Percentiles rank a stretch among this genome's conserved stretches.
Conservation (phyloP, 2,888 invertebrate genomes). For the Acronicta alni region DNA sequence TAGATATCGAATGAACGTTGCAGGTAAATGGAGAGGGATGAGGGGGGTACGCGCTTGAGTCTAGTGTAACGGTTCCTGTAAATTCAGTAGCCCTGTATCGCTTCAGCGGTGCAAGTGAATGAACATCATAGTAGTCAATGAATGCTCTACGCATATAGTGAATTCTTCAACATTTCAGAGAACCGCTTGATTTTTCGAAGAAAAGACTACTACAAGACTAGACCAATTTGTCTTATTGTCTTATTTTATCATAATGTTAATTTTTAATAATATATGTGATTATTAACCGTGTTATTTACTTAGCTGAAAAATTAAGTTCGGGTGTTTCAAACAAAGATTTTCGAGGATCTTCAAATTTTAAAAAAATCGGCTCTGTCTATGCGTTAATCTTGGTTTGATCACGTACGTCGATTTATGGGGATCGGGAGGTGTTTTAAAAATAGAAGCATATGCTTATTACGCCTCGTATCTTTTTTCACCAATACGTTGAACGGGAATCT, state of each 20-base stretch:
- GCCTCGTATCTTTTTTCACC: not conserved
- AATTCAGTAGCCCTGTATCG: slow-evolving; percentile 32
- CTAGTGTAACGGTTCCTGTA: slow-evolving; percentile 46
- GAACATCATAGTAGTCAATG: slow-evolving; percentile 31
- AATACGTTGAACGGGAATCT: not conserved
- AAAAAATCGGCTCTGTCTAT: too few species aligned
- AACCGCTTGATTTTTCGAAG: not conserved
- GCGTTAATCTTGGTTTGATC: too few species aligned
- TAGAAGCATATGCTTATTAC: not conserved
- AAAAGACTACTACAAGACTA: too few species aligned
- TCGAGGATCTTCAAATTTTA: too few species aligned
- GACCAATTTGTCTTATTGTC: too few species aligned
- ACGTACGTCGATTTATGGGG: not conserved
- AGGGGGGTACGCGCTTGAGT: slow-evolving; percentile 24
- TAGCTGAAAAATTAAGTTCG: too few species aligned
- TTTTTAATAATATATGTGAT: too few species aligned
- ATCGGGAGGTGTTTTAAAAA: not conserved
- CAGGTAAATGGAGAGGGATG: slow-evolving; percentile 28
- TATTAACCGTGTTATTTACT: too few species aligned
- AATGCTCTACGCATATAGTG: slow-evolving; percentile 6
- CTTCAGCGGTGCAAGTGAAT: slow-evolving; percentile 28
- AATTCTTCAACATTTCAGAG: not conserved
- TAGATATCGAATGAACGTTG: slow-evolving; percentile 32
- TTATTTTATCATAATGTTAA: too few species aligned
- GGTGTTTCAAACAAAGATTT: too few species aligned